A percentile compares a stretch with the other conserved stretches of the same genome.
phyloP scores from a whole-genome alignment of 2,797 vertebrate genomes.

The Neoniphon sammara region DNA sequence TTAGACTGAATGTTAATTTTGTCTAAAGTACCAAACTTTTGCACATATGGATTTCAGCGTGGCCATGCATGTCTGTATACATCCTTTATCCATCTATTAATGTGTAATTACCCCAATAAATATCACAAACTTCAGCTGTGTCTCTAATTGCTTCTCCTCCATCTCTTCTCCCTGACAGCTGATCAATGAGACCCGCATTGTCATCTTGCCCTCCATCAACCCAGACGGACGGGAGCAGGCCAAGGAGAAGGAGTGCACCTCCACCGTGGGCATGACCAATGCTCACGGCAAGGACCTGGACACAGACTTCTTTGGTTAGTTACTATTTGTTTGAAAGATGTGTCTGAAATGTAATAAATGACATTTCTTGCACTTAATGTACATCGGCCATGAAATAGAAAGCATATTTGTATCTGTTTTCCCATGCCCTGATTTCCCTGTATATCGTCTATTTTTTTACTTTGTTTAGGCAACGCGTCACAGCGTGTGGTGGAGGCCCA shows the following conservation, averaged over 20 bases:
- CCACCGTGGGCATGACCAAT: constrained; percentile 86
- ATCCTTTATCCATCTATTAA: not conserved
- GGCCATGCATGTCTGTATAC: not conserved
- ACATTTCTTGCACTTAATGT: too few species aligned
- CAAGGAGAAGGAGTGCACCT: constrained; percentile 89
- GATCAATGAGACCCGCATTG: constrained; percentile 91
- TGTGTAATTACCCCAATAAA: not conserved
- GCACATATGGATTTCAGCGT: not conserved
- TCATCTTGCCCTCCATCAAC: constrained; percentile 95
- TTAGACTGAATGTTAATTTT: not conserved
- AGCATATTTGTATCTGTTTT: too few species aligned
- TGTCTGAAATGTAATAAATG: too few species aligned
- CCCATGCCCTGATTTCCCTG: too few species aligned
- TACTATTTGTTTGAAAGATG: constrained; percentile 1
- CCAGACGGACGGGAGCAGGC: constrained; percentile 93
- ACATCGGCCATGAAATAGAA: too few species aligned
- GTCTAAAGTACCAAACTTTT: not conserved
- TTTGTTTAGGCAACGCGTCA: constrained; percentile 89
- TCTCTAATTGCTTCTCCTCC: constrained; percentile 12
- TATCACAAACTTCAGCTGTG: not conserved
- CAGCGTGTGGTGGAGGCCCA: constrained; percentile 80
- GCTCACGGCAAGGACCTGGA: constrained; percentile 90
- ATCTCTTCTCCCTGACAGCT: constrained; percentile 79
- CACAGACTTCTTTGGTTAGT: constrained; percentile 93
- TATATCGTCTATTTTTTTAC: constrained; percentile 1